Evolutionary conservation across 1,140 invertebrate species (phyloP), one percentile per base, ranked within the genome.

Genomic region (Euura saliciscinereae): DNA sequence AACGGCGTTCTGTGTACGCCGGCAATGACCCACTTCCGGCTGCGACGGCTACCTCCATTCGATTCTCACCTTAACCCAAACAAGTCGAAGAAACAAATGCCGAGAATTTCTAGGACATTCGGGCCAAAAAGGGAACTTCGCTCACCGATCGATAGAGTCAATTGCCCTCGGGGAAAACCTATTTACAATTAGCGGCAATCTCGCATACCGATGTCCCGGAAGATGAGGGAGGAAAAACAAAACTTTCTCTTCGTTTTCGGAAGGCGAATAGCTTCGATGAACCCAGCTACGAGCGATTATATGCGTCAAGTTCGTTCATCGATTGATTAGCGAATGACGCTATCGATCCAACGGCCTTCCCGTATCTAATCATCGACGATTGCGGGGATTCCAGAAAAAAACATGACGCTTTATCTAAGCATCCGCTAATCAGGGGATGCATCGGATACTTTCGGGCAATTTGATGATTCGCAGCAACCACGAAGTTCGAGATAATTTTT

Each of bases 301-400:
- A 28, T 28, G 28, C 28, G 28, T 28, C 28, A 28, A 28, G 28
- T 28, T 28, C 28, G 28, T 28, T 28, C 28, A 1, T 28, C 28
- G 28, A 28, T 28, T 28, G 28, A 28, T 28, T 28, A 28, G 28
- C 28, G 28, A 28, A 28, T 28, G 28, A 28, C 28, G 28, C 28
- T 28, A 28, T 28, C 28, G 28, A 28, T 28, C 28, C 28, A 77
- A 74, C 72, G 70, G 71, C 71, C 73, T 28, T 51, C 28, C 68
- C 28, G 71, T 59, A 73, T 69, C 65, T 75, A 70, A 78, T 74
- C 70, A 71, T 75, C 74, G 71, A 69, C 72, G 70, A 79, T 72
- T 76, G 68, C 75, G 78, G 65, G 6, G 72, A 43, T 78, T 65
- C 69, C 66, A 71, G 42, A 72, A 45, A 46, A 73, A 43, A 44